These are phyloP conservation scores for Tursiops truncatus DNA, from an alignment of 2,113 vertebrate species.

Conservation along the genomic window DNA sequence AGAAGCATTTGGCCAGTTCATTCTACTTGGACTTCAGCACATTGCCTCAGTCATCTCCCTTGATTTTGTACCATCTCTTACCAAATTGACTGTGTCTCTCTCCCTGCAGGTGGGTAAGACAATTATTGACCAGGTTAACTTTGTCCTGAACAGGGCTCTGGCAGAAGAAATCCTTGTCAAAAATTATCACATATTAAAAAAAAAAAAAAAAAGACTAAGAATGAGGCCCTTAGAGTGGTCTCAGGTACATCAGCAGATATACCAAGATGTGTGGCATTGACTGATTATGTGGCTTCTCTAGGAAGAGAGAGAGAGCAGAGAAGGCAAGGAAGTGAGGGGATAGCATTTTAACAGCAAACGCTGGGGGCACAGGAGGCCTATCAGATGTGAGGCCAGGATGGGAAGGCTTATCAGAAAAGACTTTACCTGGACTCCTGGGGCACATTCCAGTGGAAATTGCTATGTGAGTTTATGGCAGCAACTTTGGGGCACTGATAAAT, in stretches of 20 bases:
- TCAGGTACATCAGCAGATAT: neutral
- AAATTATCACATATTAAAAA: neutral
- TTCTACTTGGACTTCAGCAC: neutral
- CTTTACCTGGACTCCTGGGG: neutral
- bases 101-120: neutral
- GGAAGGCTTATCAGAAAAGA: neutral
- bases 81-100: neutral
- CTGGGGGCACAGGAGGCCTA: neutral
- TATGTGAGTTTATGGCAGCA: neutral
- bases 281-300: neutral
- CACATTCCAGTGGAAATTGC: neutral
- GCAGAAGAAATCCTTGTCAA: neutral
- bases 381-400: neutral
- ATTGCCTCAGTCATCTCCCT: neutral
- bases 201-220: neutral
- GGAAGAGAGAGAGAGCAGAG: neutral
- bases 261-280: neutral
- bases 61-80: neutral
- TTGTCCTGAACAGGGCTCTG: neutral
- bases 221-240: neutral
- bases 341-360: neutral
- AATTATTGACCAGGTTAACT: neutral
- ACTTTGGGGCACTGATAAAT: neutral
- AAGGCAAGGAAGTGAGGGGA: neutral
- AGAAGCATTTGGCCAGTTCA: neutral